These are phyloP conservation scores for Plecturocebus donacophilus DNA, from an alignment of 2,113 vertebrate genomes.

Conservation along the genomic window DNA sequence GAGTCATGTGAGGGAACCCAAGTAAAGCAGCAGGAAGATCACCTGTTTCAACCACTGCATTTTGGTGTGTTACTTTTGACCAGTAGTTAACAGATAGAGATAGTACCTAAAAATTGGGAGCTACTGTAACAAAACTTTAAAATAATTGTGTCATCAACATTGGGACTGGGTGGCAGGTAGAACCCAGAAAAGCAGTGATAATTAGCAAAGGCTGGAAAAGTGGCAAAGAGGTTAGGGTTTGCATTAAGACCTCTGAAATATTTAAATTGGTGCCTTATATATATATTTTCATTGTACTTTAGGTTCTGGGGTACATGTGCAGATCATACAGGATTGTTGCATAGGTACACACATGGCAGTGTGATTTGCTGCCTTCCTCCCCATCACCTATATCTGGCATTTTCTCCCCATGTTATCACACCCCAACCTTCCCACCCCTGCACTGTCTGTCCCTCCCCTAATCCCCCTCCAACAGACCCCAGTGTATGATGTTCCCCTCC, in stretches of 20 bases:
- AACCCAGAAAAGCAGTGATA: background rate
- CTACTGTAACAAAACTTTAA: background rate
- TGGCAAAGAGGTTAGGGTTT: background rate
- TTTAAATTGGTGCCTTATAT: background rate
- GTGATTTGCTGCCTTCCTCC: too few relatives aligned
- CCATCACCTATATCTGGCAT: too few relatives aligned
- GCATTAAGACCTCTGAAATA: background rate
- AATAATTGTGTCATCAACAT: background rate
- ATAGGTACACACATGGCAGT: too few relatives aligned
- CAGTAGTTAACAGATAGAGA: background rate
- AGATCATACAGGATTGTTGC: too few relatives aligned
- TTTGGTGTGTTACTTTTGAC: background rate
- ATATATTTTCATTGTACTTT: too few relatives aligned
- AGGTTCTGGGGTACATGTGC: too few relatives aligned
- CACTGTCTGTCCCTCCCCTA: too few relatives aligned
- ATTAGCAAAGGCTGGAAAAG: background rate
- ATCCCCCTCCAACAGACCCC: too few relatives aligned
- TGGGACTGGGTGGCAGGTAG: background rate
- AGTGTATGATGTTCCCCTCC: too few relatives aligned
- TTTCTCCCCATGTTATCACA: too few relatives aligned
- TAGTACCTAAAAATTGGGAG: background rate
- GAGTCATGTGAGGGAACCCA: rapidly evolving
- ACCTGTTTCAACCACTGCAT: background rate
- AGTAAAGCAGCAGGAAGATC: background rate
- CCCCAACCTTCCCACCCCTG: too few relatives aligned